A percentile compares a stretch with the other conserved stretches of the same genome.
Evolutionary conservation across 2,797 vertebrate species (phyloP).

Genomic region (Petrocephalus schoutedeni): DNA sequence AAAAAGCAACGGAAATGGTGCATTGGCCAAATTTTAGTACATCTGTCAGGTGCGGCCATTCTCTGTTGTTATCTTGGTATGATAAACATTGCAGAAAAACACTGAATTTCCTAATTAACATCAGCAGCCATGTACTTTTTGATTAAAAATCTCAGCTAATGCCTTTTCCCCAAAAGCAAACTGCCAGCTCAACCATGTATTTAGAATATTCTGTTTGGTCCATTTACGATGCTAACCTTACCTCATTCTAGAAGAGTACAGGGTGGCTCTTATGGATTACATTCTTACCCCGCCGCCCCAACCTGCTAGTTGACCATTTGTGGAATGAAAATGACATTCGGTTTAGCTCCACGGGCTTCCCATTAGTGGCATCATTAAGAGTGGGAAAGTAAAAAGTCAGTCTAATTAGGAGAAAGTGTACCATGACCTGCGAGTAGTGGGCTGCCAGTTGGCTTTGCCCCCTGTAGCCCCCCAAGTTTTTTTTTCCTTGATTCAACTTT

Average conservation of each 20-base stretch:
- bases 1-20: not conserved
- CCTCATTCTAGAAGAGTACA: not conserved
- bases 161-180: not conserved
- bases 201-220: not conserved
- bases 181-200: not conserved
- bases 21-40: not conserved
- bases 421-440: not conserved
- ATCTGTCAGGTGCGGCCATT: not conserved
- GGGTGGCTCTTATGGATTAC: not conserved
- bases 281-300: not conserved
- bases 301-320: not conserved
- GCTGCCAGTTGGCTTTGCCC: not conserved
- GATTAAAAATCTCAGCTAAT: not conserved
- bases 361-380: conserved; percentile 4
- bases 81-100: not conserved
- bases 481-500: not conserved
- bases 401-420: not conserved
- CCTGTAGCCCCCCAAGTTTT: not conserved
- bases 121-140: not conserved
- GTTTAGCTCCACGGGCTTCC: not conserved
- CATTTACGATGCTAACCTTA: not conserved
- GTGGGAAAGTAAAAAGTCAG: not conserved
- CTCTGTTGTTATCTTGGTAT: not conserved
- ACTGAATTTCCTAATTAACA: not conserved
- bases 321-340: not conserved